phyloP scores from a whole-genome alignment of 2,888 invertebrate species.

The Ochropleura plecta region DNA sequence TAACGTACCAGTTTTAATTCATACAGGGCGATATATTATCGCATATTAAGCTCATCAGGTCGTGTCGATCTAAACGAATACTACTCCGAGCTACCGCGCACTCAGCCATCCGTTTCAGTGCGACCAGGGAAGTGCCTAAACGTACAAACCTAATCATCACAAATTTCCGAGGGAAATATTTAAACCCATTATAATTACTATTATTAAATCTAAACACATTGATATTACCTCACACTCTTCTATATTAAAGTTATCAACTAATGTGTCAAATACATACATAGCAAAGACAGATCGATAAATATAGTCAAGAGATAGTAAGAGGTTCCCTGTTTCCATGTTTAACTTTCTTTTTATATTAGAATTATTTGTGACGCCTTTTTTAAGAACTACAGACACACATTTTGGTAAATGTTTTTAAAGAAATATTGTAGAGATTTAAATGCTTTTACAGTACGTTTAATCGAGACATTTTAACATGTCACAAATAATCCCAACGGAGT shows the following conservation, averaged over 20 bases:
- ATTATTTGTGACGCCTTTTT: slow-evolving; percentile 54
- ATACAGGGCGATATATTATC: slow-evolving; percentile 53
- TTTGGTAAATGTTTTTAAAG: background rate
- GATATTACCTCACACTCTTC: slow-evolving; percentile 63
- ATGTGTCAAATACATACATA: slow-evolving; percentile 61
- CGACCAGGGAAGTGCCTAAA: slow-evolving; percentile 51
- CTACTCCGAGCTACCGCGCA: slow-evolving; percentile 44
- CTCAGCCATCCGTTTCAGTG: slow-evolving; percentile 39
- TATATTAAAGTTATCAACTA: slow-evolving; percentile 61
- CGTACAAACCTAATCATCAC: slow-evolving; percentile 68
- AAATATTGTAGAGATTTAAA: slow-evolving; percentile 15
- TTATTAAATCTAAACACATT: slow-evolving; percentile 69
- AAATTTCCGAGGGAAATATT: slow-evolving; percentile 73
- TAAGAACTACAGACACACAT: background rate
- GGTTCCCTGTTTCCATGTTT: slow-evolving; percentile 81
- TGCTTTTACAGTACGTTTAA: slow-evolving; percentile 2
- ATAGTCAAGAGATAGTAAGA: slow-evolving; percentile 76
- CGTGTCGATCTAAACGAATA: slow-evolving; percentile 58
- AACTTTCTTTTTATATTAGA: slow-evolving; percentile 60
- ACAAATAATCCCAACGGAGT: slow-evolving; percentile 61
- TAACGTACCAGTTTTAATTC: slow-evolving; percentile 41
- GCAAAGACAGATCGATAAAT: slow-evolving; percentile 78
- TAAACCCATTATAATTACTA: slow-evolving; percentile 54
- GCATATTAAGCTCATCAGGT: slow-evolving; percentile 68
- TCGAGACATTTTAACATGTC: slow-evolving; percentile 26